Evolutionary conservation across 1,140 invertebrate genomes (phyloP).

Genomic region (Maniola jurtina): DNA sequence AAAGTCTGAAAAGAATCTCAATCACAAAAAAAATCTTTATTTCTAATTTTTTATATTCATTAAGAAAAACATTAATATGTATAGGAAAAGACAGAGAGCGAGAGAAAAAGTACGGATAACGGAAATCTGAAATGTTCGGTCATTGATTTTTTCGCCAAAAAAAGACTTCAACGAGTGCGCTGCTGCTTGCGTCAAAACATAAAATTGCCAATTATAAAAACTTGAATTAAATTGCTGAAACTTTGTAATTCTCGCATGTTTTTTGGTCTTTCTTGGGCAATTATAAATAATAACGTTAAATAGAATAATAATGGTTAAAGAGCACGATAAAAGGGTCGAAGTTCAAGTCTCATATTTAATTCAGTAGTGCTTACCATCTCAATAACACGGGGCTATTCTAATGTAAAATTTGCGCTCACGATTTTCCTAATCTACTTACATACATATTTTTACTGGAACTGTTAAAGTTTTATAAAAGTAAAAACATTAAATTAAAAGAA

Average conservation of each 20-base stretch:
- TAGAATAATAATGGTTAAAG: slow-evolving; percentile 16
- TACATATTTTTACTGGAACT: too few species aligned
- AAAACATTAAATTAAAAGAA: too few species aligned
- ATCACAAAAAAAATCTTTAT: too few species aligned
- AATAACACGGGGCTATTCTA: slow-evolving; percentile 28
- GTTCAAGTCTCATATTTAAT: slow-evolving; percentile 55
- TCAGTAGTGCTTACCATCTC: slow-evolving; percentile 41
- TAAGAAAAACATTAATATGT: too few species aligned
- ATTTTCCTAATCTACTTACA: slow-evolving; percentile 18
- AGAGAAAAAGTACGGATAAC: too few species aligned
- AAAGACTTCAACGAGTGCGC: slow-evolving; percentile 10
- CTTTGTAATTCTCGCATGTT: neutral
- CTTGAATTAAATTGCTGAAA: neutral
- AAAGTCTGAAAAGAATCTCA: too few species aligned
- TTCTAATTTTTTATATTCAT: too few species aligned
- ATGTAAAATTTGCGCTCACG: slow-evolving; percentile 38
- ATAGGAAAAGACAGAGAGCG: too few species aligned
- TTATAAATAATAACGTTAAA: slow-evolving; percentile 9
- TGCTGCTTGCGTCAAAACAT: neutral
- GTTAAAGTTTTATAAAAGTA: too few species aligned
- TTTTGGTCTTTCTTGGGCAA: neutral
- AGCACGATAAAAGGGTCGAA: slow-evolving; percentile 23
- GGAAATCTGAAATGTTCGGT: too few species aligned
- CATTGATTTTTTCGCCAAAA: too few species aligned
- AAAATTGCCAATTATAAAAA: neutral